These are phyloP conservation scores for Parasteatoda tepidariorum DNA, from an alignment of 1,140 invertebrate species.

Conservation along the genomic window DNA sequence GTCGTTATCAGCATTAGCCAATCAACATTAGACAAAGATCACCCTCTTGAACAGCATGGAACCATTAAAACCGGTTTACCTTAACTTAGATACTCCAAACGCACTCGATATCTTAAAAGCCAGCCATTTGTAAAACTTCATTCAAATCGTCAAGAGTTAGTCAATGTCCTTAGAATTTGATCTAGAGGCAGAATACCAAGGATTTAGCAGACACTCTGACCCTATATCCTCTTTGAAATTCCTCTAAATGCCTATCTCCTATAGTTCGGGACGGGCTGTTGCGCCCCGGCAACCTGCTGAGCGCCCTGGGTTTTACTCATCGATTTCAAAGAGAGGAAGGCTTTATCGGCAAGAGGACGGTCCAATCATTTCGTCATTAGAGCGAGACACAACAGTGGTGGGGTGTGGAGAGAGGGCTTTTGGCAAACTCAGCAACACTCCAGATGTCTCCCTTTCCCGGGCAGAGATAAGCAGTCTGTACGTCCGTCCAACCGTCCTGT, in stretches of 20 bases:
- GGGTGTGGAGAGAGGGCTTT: not conserved
- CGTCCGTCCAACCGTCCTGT: not conserved
- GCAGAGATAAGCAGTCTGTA: slow-evolving; percentile 13
- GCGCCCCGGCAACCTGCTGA: slow-evolving; percentile 4
- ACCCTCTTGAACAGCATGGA: too few species aligned
- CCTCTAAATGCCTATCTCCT: not conserved
- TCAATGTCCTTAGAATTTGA: not conserved
- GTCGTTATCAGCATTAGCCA: too few species aligned
- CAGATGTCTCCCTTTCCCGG: slow-evolving; percentile 1
- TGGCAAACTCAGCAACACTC: not conserved
- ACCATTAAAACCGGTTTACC: too few species aligned
- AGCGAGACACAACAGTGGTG: slow-evolving; percentile 14
- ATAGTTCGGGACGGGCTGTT: not conserved
- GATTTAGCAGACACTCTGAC: not conserved
- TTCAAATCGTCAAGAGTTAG: not conserved
- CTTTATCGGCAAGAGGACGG: not conserved
- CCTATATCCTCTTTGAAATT: not conserved
- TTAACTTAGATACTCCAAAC: too few species aligned
- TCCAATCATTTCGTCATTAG: slow-evolving; percentile 34
- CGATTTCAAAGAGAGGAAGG: not conserved
- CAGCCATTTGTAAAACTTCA: not conserved
- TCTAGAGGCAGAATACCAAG: not conserved
- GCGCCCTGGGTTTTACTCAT: not conserved
- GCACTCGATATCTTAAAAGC: not conserved
- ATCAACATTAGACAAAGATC: too few species aligned